A percentile compares a stretch with the other conserved stretches of the same genome.
These are phyloP conservation scores for Meteorus colon DNA, from an alignment of 2,888 invertebrate species.

Conservation along the genomic window DNA sequence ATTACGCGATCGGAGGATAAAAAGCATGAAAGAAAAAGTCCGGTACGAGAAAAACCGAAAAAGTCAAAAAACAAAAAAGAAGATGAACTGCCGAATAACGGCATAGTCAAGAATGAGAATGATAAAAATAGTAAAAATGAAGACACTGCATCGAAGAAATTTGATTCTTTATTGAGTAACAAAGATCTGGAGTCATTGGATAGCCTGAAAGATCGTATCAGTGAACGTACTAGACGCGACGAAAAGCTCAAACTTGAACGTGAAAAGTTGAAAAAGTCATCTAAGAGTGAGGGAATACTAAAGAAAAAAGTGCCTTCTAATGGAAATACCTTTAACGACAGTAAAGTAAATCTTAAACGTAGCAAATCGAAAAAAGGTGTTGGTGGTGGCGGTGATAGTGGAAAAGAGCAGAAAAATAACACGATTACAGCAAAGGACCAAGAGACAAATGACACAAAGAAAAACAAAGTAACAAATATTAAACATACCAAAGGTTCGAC, in stretches of 20 bases:
- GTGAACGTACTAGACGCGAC: conserved; percentile 65
- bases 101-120: conserved; percentile 75
- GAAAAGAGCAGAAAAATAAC: conserved; percentile 61
- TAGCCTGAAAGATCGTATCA: conserved; percentile 69
- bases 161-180: conserved; percentile 62
- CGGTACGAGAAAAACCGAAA: conserved; percentile 74
- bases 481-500: conserved; percentile 65
- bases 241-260: conserved; percentile 68
- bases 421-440: conserved; percentile 56
- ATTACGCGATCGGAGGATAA: conserved; percentile 49
- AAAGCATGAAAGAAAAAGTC: conserved; percentile 70
- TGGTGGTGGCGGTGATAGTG: conserved; percentile 25
- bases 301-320: conserved; percentile 73
- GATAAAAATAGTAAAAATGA: conserved; percentile 73
- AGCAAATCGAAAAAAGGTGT: conserved; percentile 62
- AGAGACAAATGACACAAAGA: conserved; percentile 61
- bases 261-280: conserved; percentile 64
- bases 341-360: conserved; percentile 63
- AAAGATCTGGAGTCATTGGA: conserved; percentile 70
- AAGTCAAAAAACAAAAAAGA: conserved; percentile 75
- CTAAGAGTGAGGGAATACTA: conserved; percentile 61
- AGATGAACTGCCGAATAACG: conserved; percentile 77
- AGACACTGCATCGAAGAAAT: conserved; percentile 65
- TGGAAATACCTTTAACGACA: conserved; percentile 67
- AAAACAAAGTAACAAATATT: conserved; percentile 60